Evolutionary conservation across 2,797 vertebrate species (phyloP), one percentile per base, ranked within the genome.

Genomic region (Simalia tracyae): DNA sequence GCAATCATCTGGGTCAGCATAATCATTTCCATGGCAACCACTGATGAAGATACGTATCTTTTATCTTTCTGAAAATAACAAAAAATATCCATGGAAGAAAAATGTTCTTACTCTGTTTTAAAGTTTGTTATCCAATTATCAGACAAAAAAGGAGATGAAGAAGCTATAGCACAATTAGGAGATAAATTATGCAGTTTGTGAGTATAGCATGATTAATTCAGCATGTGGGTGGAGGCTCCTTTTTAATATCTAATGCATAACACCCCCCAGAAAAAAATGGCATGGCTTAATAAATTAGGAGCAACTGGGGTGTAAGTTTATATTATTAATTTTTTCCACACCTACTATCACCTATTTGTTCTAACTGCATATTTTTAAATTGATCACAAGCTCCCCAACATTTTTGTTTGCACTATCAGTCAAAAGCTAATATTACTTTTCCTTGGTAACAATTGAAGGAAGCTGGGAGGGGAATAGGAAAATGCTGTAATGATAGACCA

Each of bases 381-480:
- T n/a, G 24, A 72, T 90, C 36, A 61, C 72, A 94, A 86, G 88
- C 63, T 6, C 72, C 81, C 26, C 42, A 85, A 9, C 36, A 86
- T 81, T 84, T 72, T 50, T 86, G 22, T 94, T 92, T 91, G 91
- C 86, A 46, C 56, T 81, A 81, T 57, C 28, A 92, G 60, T 19
- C 36, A 28, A 64, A 64, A 89, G 90, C 91, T 90, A 91, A 89
- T 46, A 87, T 90, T 87, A 93, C 87, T 90, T 91, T 94, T 95
- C 72, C 92, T 93, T 2, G 64, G 0, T 28, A 95, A 97, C 95
- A 97, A 96, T 96, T 87, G 95, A 46, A 96, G 95, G 95, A 97
- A 96, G 92, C 87, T 89, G 91, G 93, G 60, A 64, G 50, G 64
- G 50, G 93, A 60, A 90, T 87, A 84, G 94, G 94, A 84, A 84